Evolutionary conservation across 1,140 invertebrate genomes (phyloP), one percentile per base, ranked within the genome.

Genomic region (Coptotermes formosanus): DNA sequence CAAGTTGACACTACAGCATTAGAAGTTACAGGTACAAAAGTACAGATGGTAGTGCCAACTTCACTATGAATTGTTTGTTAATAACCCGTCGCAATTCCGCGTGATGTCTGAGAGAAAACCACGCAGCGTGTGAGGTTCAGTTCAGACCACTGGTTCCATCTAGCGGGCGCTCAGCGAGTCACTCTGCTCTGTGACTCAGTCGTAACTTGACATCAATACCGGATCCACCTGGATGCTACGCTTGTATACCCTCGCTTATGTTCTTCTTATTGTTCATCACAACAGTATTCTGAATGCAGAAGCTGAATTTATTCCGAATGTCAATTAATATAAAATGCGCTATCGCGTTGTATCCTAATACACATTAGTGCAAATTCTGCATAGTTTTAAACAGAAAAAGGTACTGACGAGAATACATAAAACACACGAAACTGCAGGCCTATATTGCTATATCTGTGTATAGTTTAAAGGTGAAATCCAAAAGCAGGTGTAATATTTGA

Each of bases 91-190:
- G 25, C 64, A n/a, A 75, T 75, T 30, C 64, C 64, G 19, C 21
- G 59, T 25, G n/a, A 6, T 75, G 64, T 75, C 25, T 75, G 14
- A 75, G n/a, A 75, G 64, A 75, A 75, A 75, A 75, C n/a, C 64
- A n/a, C 30, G 25, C 25, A 75, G n/a, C n/a, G 25, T 25, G 25
- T 30, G 14, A n/a, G 64, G 64, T 25, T 75, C 64, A 75, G 64
- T 75, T 75, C 64, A 75, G 64, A 75, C 64, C 64, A 30, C 64
- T 75, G 64, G 25, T 75, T 75, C 64, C 64, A 75, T 75, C 64
- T 75, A 75, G 64, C 14, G 64, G 30, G 64, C 64, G 64, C 64
- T 75, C 4, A 75, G 25, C 25, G 64, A 75, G 64, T n/a, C 64
- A 30, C 64, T 75, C 25, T 14, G 64, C 25, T 75, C 64, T 75